These are phyloP conservation scores for Wiebesia pumilae DNA, from an alignment of 1,140 invertebrate species.

Conservation along the genomic window DNA sequence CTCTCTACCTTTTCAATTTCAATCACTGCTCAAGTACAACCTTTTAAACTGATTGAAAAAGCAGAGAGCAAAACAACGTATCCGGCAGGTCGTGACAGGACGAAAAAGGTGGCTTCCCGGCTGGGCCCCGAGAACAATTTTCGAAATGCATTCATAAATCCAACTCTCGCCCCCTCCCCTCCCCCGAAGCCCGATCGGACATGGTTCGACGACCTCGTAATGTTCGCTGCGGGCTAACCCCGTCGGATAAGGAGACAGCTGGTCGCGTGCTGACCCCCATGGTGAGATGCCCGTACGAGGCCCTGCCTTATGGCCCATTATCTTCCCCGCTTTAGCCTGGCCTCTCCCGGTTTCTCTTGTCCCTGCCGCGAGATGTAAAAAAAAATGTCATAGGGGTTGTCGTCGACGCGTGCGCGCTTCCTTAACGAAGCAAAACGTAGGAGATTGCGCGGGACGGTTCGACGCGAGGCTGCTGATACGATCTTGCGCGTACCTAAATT, in stretches of 20 bases:
- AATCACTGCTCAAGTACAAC: conserved; percentile 1
- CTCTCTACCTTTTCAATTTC: background rate
- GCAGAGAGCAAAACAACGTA: background rate
- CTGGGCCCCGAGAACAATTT: conserved; percentile 35
- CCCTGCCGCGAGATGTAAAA: background rate
- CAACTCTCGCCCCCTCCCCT: too few relatives aligned
- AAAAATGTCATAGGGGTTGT: conserved; percentile 44
- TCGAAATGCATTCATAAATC: conserved; percentile 47
- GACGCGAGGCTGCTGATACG: background rate
- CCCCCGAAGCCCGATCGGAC: background rate
- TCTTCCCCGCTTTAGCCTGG: background rate
- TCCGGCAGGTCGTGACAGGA: too few relatives aligned
- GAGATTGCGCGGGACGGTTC: background rate
- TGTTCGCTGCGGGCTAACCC: conserved; percentile 50
- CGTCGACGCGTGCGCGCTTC: background rate
- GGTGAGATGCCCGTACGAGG: conserved; percentile 46
- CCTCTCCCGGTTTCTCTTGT: too few relatives aligned
- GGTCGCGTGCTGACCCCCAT: conserved; percentile 67
- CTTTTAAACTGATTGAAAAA: conserved; percentile 44
- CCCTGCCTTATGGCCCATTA: conserved; percentile 34
- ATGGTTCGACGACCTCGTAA: conserved; percentile 57
- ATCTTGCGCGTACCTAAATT: background rate
- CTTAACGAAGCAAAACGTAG: background rate
- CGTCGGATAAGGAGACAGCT: conserved; percentile 59
- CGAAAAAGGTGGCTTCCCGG: background rate